Base-by-base conservation (phyloP, 1,140 invertebrate species). In the Ganaspis sp. region DNA sequence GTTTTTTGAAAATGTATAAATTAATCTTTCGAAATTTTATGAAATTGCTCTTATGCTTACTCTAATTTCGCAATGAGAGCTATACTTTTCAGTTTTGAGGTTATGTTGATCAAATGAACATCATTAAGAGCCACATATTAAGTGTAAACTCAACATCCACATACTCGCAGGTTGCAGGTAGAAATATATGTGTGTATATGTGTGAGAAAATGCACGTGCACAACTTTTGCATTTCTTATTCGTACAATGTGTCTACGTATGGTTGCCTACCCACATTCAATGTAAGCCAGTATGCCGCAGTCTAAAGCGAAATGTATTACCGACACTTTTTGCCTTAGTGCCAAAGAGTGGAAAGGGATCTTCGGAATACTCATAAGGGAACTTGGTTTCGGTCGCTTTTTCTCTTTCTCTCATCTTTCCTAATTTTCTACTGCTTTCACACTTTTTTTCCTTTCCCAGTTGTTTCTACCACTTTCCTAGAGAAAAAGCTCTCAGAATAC, bases 201-300 rank as follows among this genome's bases (percentile, higher is more conserved):
- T 12, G n/a, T n/a, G n/a, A n/a, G n/a, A n/a, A n/a, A n/a, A 34
- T 45, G 42, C 69, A 69, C 74, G 17, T 53, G 45, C 26, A 38
- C n/a, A 54, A 3, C 21, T 73, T 34, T 71, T 49, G 17, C 54
- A 74, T 49, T 54, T 75, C 72, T 72, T 76, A 42, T n/a, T 71
- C 11, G 40, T 17, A 23, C 5, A 64, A 64, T 29, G 26, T 26
- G 58, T 64, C 54, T 58, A 58, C 23, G 29, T 15, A 29, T 23
- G 54, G 58, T 49, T 64, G 15, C 29, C 53, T 58, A 45, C 70
- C 74, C 45, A 78, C 72, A 73, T 74, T 79, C 79, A 80, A 86
- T 83, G 81, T 84, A 83, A 85, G 84, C 78, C 80, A 85, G 80
- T 82, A 69, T 85, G 80, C 80, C 84, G 73, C 69, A 42, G 42